Base-by-base conservation (phyloP, 2,888 invertebrate genomes). In the Microctonus aethiopoides region DNA sequence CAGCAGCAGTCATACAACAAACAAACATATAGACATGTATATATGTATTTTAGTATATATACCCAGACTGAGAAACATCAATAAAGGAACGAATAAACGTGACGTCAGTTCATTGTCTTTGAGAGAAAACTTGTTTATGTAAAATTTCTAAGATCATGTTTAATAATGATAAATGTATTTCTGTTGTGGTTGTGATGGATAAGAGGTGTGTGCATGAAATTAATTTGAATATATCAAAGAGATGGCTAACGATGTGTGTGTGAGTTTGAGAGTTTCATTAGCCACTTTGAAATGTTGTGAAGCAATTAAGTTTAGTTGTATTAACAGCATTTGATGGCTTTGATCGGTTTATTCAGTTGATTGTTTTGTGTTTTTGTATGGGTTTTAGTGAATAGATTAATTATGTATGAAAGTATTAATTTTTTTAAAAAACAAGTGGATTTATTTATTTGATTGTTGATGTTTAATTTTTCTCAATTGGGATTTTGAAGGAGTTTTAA, bases 201-300 rank as follows among this genome's bases (percentile, higher is more conserved):
- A n/a, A n/a, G n/a, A n/a, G n/a, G 39, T 41, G 26, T 36, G 26
- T 26, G 41, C 13, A 9, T 13, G 24, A 41, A 41, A n/a, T n/a
- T n/a, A n/a, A 34, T 24, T 64, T 24, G 13, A 32, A 54, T 13
- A 51, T 16, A 32, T 64, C 64, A 64, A 64, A 64, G 64, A 22
- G 34, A 51, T 11, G 24, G 46, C 29, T 7, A 46, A 24, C 22
- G 5, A 46, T 10, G 29, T 62, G 26, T 9, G 13, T 7, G 26
- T 56, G 22, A n/a, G 6, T 26, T 11, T 56, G n/a, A n/a, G 3
- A 20, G 26, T 26, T 26, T 64, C 22, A 64, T 64, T 64, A 36
- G 1, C 7, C 36, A 34, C 11, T 20, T 34, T 24, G 16, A 22
- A 10, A n/a, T 29, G 32, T 24, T 22, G 11, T 24, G 32, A 39